These are phyloP conservation scores for Cecropterus lyciades DNA, from an alignment of 1,140 invertebrate genomes.

Conservation along the genomic window DNA sequence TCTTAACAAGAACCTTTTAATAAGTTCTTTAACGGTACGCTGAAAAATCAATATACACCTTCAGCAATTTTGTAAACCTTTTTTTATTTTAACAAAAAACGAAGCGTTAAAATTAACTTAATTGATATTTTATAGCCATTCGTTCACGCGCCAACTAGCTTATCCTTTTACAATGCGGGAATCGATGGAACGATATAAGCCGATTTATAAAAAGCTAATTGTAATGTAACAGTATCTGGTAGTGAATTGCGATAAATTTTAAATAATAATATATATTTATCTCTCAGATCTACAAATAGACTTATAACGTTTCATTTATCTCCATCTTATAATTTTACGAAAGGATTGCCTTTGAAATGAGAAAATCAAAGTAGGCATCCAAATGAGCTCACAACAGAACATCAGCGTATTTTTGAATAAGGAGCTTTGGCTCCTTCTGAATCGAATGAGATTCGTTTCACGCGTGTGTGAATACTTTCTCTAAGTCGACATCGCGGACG, in stretches of 20 bases:
- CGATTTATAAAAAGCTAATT: constrained; percentile 64
- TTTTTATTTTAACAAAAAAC: constrained; percentile 14
- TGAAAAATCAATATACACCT: not conserved
- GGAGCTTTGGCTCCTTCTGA: constrained; percentile 42
- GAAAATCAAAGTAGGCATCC: constrained; percentile 59
- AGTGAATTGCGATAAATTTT: constrained; percentile 12
- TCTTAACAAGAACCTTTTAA: not conserved
- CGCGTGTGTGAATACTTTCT: constrained; percentile 56
- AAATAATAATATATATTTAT: no score
- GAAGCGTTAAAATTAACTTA: constrained; percentile 43
- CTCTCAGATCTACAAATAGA: not conserved
- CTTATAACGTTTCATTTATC: constrained; percentile 42
- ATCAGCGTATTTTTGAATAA: constrained; percentile 47
- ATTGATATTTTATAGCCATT: constrained; percentile 70
- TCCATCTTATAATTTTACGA: constrained; percentile 46
- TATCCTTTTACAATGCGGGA: constrained; percentile 73
- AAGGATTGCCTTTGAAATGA: constrained; percentile 54
- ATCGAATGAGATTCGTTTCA: constrained; percentile 60
- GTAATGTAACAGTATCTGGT: constrained; percentile 24
- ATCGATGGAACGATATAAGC: constrained; percentile 72
- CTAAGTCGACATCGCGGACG: constrained; percentile 44
- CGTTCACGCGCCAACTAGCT: constrained; percentile 69
- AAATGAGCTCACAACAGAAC: constrained; percentile 56
- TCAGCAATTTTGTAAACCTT: constrained; percentile 24
- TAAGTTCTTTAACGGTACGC: not conserved